Base-by-base conservation (phyloP, 2,888 invertebrate genomes). In the Lithosia quadra region DNA sequence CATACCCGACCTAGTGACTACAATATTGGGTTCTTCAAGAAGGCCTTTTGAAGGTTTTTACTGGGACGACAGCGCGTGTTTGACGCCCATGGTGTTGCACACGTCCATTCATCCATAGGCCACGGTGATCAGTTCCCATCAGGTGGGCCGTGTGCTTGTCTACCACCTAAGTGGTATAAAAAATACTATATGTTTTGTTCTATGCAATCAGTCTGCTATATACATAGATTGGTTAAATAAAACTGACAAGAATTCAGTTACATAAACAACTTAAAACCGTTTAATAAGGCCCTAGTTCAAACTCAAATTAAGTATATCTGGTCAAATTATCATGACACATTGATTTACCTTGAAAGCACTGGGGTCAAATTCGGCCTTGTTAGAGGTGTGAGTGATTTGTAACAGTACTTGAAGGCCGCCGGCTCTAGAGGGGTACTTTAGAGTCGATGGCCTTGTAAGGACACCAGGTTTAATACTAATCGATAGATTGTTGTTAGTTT, bases 391-490 rank as follows among this genome's bases (percentile, higher is more conserved):
- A 56, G 49, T 57, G 24, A 71, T 69, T 70, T 67, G 69, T 67
- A 49, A 64, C 59, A 24, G 62, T 72, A 64, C 65, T 67, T 13
- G 9, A 58, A 58, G 58, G 58, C 58, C 28, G n/a, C 28, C 18
- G 58, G 1, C n/a, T 58, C 33, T 58, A 58, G 58, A 58, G 56
- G 7, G 55, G 59, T 13, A 36, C 53, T 43, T 7, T 71, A 65
- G 43, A 76, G 76, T 72, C 75, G 78, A 75, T 68, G 69, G 66
- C 76, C 76, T 77, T 79, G 71, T 64, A 79, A 84, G 84, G 80
- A 75, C 73, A 60, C n/a, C 67, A 56, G n/a, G 58, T 65, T 33
- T 66, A 34, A 22, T 34, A 10, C 0, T 56, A 39, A 43, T 53
- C 53, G 63, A 67, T 64, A 71, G 67, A 67, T 66, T 65, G 63